phyloP scores from a whole-genome alignment of 1,140 invertebrate genomes.

The Trissolcus basalis region DNA sequence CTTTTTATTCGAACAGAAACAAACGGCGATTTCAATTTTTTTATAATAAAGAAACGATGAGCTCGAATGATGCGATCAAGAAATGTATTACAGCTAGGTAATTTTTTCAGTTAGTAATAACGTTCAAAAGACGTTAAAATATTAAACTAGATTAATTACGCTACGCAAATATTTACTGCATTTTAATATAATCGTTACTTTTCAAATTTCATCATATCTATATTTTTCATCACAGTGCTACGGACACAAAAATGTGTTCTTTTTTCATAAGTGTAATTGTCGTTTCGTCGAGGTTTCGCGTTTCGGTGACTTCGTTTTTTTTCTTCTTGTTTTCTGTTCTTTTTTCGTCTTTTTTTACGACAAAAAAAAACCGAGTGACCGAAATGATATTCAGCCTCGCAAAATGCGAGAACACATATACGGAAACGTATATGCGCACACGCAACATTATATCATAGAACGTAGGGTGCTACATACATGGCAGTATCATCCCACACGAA shows the following conservation, averaged over 20 bases:
- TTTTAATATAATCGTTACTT: slow-evolving; percentile 54
- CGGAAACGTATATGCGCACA: slow-evolving; percentile 47
- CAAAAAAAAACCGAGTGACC: not conserved
- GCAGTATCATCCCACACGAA: slow-evolving; percentile 72
- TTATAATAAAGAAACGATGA: slow-evolving; percentile 29
- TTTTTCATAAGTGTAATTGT: slow-evolving; percentile 70
- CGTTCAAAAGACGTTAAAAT: slow-evolving; percentile 62
- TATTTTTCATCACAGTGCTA: slow-evolving; percentile 76
- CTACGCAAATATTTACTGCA: slow-evolving; percentile 73
- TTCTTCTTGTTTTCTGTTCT: slow-evolving; percentile 7
- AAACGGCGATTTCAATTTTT: no score
- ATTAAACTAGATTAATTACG: slow-evolving; percentile 68
- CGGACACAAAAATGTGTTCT: slow-evolving; percentile 76
- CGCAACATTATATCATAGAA: slow-evolving; percentile 49
- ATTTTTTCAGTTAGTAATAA: slow-evolving; percentile 64
- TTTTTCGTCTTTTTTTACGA: not conserved
- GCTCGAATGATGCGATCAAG: slow-evolving; percentile 48
- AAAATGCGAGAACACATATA: slow-evolving; percentile 36
- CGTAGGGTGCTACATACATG: slow-evolving; percentile 69
- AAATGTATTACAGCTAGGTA: slow-evolving; percentile 50
- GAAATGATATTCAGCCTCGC: not conserved
- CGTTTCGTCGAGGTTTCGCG: slow-evolving; percentile 29
- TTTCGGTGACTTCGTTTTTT: slow-evolving; percentile 11
- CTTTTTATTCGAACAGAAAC: not conserved
- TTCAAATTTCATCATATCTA: slow-evolving; percentile 61